Percentiles rank a stretch among this genome's conserved stretches.
These are phyloP conservation scores for Paraescarpia echinospica DNA, from an alignment of 1,140 invertebrate species.

Conservation along the genomic window DNA sequence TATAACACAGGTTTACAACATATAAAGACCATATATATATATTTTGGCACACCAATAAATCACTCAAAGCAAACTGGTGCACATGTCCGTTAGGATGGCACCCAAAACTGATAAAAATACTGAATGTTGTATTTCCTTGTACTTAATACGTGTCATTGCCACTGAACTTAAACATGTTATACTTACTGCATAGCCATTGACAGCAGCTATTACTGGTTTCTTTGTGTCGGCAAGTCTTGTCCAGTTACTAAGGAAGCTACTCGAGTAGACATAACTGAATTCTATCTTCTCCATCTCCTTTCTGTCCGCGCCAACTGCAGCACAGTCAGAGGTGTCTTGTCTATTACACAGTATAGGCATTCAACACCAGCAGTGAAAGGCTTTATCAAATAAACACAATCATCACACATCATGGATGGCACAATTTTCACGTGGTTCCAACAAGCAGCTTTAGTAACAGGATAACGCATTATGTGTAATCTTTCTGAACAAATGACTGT, in stretches of 20 bases:
- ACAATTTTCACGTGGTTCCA: too few species aligned
- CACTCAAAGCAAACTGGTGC: too few species aligned
- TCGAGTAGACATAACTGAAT: constrained; percentile 72
- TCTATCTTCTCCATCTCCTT: constrained; percentile 90
- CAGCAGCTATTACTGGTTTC: constrained; percentile 97
- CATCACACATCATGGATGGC: not conserved
- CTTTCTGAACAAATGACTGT: too few species aligned
- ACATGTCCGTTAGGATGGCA: too few species aligned
- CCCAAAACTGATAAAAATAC: too few species aligned
- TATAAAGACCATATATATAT: too few species aligned
- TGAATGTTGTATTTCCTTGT: too few species aligned
- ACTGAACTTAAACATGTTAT: not conserved
- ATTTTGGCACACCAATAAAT: too few species aligned
- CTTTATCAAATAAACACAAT: not conserved
- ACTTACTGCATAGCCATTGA: constrained; percentile 95
- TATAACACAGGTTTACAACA: too few species aligned
- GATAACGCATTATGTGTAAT: too few species aligned
- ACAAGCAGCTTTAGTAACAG: too few species aligned
- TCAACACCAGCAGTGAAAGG: not conserved
- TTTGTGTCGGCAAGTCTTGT: constrained; percentile 70
- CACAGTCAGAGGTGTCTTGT: not conserved
- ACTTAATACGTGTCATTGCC: too few species aligned
- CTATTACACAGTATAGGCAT: not conserved
- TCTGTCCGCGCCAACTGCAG: constrained; percentile 85
- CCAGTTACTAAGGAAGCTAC: constrained; percentile 82